Evolutionary conservation across 1,140 invertebrate genomes (phyloP), one percentile per base, ranked within the genome.

Genomic region (Patella vulgata): DNA sequence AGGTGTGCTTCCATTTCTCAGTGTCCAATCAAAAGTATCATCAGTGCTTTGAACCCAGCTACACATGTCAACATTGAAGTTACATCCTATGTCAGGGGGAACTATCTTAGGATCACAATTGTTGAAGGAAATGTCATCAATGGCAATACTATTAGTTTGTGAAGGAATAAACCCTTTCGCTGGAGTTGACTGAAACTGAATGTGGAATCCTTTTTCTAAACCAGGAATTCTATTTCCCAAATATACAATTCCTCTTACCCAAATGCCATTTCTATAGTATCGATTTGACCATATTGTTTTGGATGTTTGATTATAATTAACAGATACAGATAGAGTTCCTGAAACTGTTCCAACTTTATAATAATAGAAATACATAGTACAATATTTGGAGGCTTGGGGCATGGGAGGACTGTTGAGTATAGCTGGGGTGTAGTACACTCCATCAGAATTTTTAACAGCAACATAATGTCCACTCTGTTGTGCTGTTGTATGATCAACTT

Each of bases 291-390:
- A 64, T 2, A 77, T 8, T 33, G 19, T 46, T 33, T 23, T 68
- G 46, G 30, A 58, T 17, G 57, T 71, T 9, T 53, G 58, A 60
- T 77, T 78, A 6, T 66, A 55, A 47, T 60, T 52, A 40, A 55
- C 66, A 48, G 39, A 60, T 11, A 76, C 69, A 39, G 51, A 36
- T 27, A 80, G 53, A 31, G 57, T 55, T 39, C 74, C 77, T 55
- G 62, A 46, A 58, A 48, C 63, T 39, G 5, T 40, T 36, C 91
- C 91, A 72, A 87, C 90, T 90, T 93, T 92, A 70, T 92, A 90
- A 70, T 85, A 89, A 84, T 87, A 93, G 75, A 93, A 92, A 19
- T 61, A 54, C 65, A 82, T 74, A 44, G 75, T 68, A 62, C 81
- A 82, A 1, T 56, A 62, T 8, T 42, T 47, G 27, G 74, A 70